phyloP scores from a whole-genome alignment of 2,888 invertebrate species.

The Andrena haemorrhoa region DNA sequence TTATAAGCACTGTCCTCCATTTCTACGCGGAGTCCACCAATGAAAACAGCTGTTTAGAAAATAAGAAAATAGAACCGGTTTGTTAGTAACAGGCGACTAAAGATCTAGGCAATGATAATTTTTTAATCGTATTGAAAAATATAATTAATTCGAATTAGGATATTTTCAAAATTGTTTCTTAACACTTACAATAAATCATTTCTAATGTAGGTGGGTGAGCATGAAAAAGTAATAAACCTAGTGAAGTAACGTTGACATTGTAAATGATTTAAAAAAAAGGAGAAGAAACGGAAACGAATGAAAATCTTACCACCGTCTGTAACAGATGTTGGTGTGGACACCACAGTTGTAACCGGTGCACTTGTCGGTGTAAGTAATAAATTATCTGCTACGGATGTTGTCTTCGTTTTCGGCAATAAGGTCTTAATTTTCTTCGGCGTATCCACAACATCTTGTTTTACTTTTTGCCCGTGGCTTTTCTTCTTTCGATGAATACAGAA shows the following conservation, averaged over 20 bases:
- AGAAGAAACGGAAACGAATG: slow-evolving; percentile 11
- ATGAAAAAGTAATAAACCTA: slow-evolving; percentile 46
- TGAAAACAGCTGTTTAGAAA: slow-evolving; percentile 85
- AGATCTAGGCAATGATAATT: not conserved
- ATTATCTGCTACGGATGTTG: slow-evolving; percentile 61
- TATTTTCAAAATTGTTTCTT: slow-evolving; percentile 85
- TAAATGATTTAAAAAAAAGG: not conserved
- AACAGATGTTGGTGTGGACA: slow-evolving; percentile 68
- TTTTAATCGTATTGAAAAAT: slow-evolving; percentile 5
- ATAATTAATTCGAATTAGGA: slow-evolving; percentile 84
- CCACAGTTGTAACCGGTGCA: slow-evolving; percentile 46
- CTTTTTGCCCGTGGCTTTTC: slow-evolving; percentile 69
- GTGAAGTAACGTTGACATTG: slow-evolving; percentile 39
- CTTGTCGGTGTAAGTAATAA: slow-evolving; percentile 45
- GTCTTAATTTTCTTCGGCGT: slow-evolving; percentile 82
- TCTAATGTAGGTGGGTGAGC: slow-evolving; percentile 65
- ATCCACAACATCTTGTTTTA: slow-evolving; percentile 73
- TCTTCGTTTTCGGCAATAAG: slow-evolving; percentile 80
- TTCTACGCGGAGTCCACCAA: slow-evolving; percentile 86
- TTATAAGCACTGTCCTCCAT: slow-evolving; percentile 89
- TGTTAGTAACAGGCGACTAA: slow-evolving; percentile 79
- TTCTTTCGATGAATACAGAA: slow-evolving; percentile 87
- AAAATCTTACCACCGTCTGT: slow-evolving; percentile 77
- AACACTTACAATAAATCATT: slow-evolving; percentile 79
- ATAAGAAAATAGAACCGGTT: slow-evolving; percentile 80